Evolutionary conservation across 2,888 invertebrate genomes (phyloP).

Genomic region (Lagria hirta): DNA sequence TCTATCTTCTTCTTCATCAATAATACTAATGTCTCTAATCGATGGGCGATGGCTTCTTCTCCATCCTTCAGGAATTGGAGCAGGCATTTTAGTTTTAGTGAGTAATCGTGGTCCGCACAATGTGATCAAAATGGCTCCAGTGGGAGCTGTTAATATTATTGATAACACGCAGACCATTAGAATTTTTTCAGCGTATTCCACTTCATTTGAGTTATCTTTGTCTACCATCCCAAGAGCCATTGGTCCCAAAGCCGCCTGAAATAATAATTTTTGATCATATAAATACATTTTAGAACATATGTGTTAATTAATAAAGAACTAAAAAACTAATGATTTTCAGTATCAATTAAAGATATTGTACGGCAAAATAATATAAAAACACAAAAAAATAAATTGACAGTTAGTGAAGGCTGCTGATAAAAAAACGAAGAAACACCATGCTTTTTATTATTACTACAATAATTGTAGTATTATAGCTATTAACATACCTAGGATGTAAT

Average conservation of each 20-base stretch:
- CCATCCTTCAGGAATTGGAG: slow-evolving; percentile 76
- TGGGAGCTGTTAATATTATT: slow-evolving; percentile 81
- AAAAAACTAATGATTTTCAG: too few relatives aligned
- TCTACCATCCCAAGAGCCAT: slow-evolving; percentile 70
- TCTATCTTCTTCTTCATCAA: slow-evolving; percentile 74
- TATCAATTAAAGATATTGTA: too few relatives aligned
- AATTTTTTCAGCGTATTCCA: slow-evolving; percentile 68
- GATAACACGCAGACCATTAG: slow-evolving; percentile 79
- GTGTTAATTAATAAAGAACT: background rate
- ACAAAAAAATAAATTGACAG: too few relatives aligned
- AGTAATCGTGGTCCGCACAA: slow-evolving; percentile 75
- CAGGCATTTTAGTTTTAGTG: slow-evolving; percentile 74
- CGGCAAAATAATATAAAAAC: too few relatives aligned
- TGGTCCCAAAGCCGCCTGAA: slow-evolving; percentile 78
- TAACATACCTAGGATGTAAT: too few relatives aligned
- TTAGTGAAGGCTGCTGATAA: too few relatives aligned
- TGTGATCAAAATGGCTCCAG: slow-evolving; percentile 80
- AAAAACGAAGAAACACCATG: too few relatives aligned
- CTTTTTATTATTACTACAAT: too few relatives aligned
- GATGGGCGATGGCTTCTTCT: slow-evolving; percentile 79
- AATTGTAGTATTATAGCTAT: too few relatives aligned
- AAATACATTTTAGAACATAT: background rate
- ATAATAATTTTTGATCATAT: slow-evolving; percentile 13
- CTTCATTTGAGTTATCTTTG: slow-evolving; percentile 51
- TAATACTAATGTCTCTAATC: slow-evolving; percentile 83